Evolutionary conservation across 2,888 invertebrate species (phyloP).

Genomic region (Agrochola circellaris): DNA sequence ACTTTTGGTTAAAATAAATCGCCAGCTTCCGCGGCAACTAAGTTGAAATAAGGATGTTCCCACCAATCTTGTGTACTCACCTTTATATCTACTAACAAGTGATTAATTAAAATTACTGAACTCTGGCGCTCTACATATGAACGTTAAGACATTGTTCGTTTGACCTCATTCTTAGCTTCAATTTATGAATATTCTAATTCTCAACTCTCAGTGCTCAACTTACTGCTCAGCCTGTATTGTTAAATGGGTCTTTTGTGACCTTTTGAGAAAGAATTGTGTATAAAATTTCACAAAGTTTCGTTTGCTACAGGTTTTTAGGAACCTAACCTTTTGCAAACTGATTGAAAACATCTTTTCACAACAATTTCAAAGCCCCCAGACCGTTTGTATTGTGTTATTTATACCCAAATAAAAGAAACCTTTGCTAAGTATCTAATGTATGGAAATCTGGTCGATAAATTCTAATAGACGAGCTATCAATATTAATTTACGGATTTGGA

Average conservation of each 20-base stretch:
- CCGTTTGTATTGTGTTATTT: not conserved
- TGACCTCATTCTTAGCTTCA: slow-evolving; percentile 16
- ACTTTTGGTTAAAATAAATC: slow-evolving; percentile 5
- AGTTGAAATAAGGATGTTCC: slow-evolving; percentile 10
- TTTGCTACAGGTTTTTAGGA: slow-evolving; percentile 4
- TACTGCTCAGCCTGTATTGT: slow-evolving; percentile 5
- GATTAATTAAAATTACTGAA: slow-evolving; percentile 42
- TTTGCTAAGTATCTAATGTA: slow-evolving; percentile 8
- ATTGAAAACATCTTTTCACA: slow-evolving; percentile 6
- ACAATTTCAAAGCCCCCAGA: not conserved
- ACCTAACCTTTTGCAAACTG: slow-evolving; percentile 9
- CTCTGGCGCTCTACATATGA: slow-evolving; percentile 11
- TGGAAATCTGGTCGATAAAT: slow-evolving; percentile 28
- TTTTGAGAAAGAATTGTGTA: slow-evolving; percentile 12
- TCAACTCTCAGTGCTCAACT: slow-evolving; percentile 1
- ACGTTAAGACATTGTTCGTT: slow-evolving; percentile 26
- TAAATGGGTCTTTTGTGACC: slow-evolving; percentile 7
- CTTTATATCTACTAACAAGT: slow-evolving; percentile 37
- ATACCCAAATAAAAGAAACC: not conserved
- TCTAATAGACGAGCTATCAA: slow-evolving; percentile 34
- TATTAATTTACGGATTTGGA: slow-evolving; percentile 48
- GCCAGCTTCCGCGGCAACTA: slow-evolving; percentile 17
- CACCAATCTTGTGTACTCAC: slow-evolving; percentile 33
- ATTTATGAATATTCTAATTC: slow-evolving; percentile 31
- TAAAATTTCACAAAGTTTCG: slow-evolving; percentile 4